Evolutionary conservation across 2,797 vertebrate species (phyloP), one percentile per base, ranked within the genome.

Genomic region (Protosalanx chinensis): DNA sequence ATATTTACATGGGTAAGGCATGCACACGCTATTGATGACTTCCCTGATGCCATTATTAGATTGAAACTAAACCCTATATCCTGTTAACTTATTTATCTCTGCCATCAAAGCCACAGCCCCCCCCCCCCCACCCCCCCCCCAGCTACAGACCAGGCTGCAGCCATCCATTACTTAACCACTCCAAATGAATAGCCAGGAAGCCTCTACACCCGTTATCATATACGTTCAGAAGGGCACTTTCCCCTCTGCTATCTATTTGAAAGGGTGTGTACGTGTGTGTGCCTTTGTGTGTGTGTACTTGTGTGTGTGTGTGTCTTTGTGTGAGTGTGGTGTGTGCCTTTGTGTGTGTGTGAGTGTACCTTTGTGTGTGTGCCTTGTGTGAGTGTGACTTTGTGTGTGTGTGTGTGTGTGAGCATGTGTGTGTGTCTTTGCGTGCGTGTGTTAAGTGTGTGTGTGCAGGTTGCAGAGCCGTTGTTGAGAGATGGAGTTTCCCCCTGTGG

Each of bases 111-210:
- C 4, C 51, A 53, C 65, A 35, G 49, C 49, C 20, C 3, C 37
- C 49, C 23, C 37, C 61, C 27, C 16, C 62, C 49, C 18, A 1
- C 16, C 20, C 33, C 5, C 6, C 12, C 32, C 3, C 33, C 41
- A 41, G 8, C 41, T 41, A 3, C 41, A 41, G 2, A n/a, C 68
- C 59, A 63, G 59, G 23, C 64, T 61, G 51, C 7, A 71, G 20
- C 46, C 51, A 53, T 62, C 33, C 49, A 46, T 67, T 67, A 70
- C 33, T 65, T 2, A 70, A 59, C 60, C 35, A 58, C 16, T 64
- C 16, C 16, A 59, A 74, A 63, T 67, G 46, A 46, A 66, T 61
- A 56, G 65, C 8, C 46, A 59, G 49, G 16, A 27, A 35, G 29
- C 20, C 51, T 0, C 4, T n/a, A 3, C 18, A n/a, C 1, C 51